Evolutionary conservation across 2,113 vertebrate genomes (phyloP).

Genomic region (Sebastes fasciatus): DNA sequence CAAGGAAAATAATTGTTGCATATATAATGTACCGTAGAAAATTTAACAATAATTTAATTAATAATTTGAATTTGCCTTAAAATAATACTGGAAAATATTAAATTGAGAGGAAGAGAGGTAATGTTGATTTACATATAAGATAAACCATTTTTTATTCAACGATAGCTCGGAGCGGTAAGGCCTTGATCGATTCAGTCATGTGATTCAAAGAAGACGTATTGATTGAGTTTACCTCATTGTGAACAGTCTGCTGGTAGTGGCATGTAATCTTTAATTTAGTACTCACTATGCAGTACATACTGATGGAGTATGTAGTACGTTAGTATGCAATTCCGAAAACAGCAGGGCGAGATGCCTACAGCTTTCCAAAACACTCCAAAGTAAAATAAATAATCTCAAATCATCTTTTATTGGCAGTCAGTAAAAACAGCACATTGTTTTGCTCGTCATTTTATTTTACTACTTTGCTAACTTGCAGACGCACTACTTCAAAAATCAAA

Average conservation of each 20-base stretch:
- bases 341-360: neutral
- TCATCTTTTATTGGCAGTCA: neutral
- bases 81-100: neutral
- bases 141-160: neutral
- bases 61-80: neutral
- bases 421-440: neutral
- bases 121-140: too few relatives aligned
- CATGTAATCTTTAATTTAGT: too few relatives aligned
- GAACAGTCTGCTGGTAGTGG: too few relatives aligned
- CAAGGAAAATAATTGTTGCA: too few relatives aligned
- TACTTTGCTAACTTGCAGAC: neutral
- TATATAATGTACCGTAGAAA: too few relatives aligned
- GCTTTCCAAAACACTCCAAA: neutral
- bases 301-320: neutral
- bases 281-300: too few relatives aligned
- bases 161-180: neutral
- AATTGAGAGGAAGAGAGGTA: too few relatives aligned
- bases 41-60: too few relatives aligned
- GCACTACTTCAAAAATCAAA: neutral
- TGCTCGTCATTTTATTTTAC: neutral
- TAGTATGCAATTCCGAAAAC: neutral
- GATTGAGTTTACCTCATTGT: neutral
- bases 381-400: neutral
- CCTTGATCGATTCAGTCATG: neutral
- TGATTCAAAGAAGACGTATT: neutral